Base-by-base conservation (phyloP, 1,140 invertebrate species). In the Acromyrmex echinatior region DNA sequence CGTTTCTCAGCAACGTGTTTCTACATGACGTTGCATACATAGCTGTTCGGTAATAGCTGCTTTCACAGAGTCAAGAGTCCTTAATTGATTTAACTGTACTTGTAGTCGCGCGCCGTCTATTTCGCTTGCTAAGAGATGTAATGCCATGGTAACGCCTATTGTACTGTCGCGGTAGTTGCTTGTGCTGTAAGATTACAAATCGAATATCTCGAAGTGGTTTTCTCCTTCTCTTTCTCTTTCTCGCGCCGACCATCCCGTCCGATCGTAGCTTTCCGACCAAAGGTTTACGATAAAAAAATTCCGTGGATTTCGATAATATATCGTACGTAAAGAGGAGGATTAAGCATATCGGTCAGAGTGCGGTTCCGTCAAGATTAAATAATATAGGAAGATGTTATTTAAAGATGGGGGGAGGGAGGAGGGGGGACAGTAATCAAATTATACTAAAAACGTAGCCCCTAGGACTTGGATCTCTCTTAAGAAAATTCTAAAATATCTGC, bases 291-390 rank as follows among this genome's bases (percentile, higher is more conserved):
- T 87, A 74, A 88, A 91, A 63, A 88, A 90, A 90, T 90, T 86
- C 77, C 53, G 71, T 91, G 81, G 89, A 76, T 39, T 39, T 86
- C 70, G 86, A 88, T 88, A 91, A 91, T 90, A 76, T 91, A 90
- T 90, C 89, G 88, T 81, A 63, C 89, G 88, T 90, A 91, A 91
- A 90, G 62, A 91, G 81, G 73, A 77, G 89, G 89, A 91, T 91
- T 91, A 91, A 90, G 88, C 88, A 62, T 76, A 78, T 45, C 56
- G 16, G 73, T 16, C 53, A 14, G 62, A 56, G 14, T 35, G 39
- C 53, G 66, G 84, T 82, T 90, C 88, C 60, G 73, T 90, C 88
- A 79, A 87, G 77, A 90, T 77, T 82, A 84, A 89, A 87, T 89
- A 89, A 89, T 73, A 56, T 82, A 87, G 49, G 76, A 51, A 53